Evolutionary conservation across 2,888 invertebrate genomes (phyloP).

Genomic region (Hetaerina titia): DNA sequence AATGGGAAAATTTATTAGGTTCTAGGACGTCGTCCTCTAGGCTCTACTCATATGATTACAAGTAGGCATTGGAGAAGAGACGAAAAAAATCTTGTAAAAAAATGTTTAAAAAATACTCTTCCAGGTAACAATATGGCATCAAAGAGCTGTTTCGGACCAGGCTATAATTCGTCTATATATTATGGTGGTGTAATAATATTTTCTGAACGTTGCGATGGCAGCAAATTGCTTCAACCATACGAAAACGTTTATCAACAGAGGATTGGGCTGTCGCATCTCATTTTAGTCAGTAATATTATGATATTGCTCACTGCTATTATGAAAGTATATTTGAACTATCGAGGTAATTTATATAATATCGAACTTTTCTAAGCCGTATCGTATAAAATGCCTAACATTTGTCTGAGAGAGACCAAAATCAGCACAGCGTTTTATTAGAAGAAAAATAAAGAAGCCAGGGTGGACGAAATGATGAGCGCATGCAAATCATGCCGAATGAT

Average conservation of each 20-base stretch:
- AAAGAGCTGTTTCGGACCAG: background rate
- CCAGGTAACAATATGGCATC: background rate
- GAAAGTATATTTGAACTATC: too few relatives aligned
- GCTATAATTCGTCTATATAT: slow-evolving; percentile 1
- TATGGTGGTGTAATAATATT: slow-evolving; percentile 11
- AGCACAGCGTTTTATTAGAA: too few relatives aligned
- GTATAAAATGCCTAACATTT: too few relatives aligned
- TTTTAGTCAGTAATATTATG: background rate
- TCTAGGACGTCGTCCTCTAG: background rate
- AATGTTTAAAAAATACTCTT: background rate
- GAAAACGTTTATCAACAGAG: background rate
- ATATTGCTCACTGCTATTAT: background rate
- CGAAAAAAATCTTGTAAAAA: background rate
- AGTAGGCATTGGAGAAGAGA: background rate
- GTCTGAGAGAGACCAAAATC: too few relatives aligned
- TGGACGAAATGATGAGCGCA: too few relatives aligned
- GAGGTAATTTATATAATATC: too few relatives aligned
- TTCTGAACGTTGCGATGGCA: background rate
- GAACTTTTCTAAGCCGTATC: too few relatives aligned
- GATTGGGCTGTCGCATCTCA: background rate
- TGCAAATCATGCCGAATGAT: too few relatives aligned
- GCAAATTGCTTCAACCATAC: background rate
- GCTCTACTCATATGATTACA: slow-evolving; percentile 17
- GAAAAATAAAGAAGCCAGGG: too few relatives aligned
- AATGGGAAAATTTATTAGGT: slow-evolving; percentile 30